Base-by-base conservation (phyloP, 2,113 vertebrate species). In the Zosterops hypoxanthus region DNA sequence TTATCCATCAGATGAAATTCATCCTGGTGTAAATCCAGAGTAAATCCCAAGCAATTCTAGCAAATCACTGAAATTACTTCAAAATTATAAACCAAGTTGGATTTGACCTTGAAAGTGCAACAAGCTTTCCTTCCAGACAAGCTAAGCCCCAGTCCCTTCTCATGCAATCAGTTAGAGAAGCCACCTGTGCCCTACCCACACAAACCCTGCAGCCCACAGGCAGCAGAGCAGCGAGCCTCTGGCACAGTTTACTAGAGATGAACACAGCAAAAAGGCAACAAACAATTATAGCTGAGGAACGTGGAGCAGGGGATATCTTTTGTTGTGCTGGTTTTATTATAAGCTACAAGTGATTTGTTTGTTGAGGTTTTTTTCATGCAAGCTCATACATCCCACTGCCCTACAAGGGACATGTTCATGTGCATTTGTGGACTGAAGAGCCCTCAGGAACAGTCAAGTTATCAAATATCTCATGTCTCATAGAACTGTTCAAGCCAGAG, bases 371-470 rank as follows among this genome's bases (percentile, higher is more conserved):
- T 39, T 64, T 57, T n/a, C 1, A 60, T 46, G 42, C 26, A 63
- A 33, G 50, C 6, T 95, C n/a, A 41, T 31, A 46, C 21, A 52
- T 65, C 47, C 28, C 46, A 33, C n/a, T 64, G 66, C 36, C 31
- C 20, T 69, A 22, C 0, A 2, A 72, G 21, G 23, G 46, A 50
- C 0, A 0, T 22, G 21, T 42, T 90, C 39, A 44, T 2, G 0
- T 5, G 29, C 6, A 2, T 63, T 76, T 2, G 0, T 49, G 49
- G 70, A 91, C 31, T 46, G 31, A 79, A 64, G 21, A 73, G 26
- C 33, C 49, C 60, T 75, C 41, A 50, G 52, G 33, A 92, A 39
- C 6, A 70, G 42, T 24, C 39, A 44, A 31, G 36, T 68, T 89
- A 81, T 59, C 47, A 69, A 71, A 57, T 4, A 82, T 44, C 28